Evolutionary conservation across 30 jellyfish, hydroid and myxozoan species (phyloP).

Genomic region (Clytia hemisphaerica): DNA sequence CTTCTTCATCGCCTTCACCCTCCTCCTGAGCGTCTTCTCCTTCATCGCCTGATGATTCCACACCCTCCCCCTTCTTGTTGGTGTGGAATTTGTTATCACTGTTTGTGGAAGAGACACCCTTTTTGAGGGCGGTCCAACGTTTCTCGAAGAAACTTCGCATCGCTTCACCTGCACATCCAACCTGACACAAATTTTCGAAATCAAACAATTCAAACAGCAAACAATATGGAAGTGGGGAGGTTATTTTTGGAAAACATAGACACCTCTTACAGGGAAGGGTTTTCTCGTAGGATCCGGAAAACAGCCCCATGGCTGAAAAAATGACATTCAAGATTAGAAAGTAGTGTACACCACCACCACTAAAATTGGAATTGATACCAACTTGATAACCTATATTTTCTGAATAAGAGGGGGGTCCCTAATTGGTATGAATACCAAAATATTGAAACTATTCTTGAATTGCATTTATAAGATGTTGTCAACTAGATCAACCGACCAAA

Average conservation of each 20-base stretch:
- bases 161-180: constrained; percentile 93
- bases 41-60: constrained; percentile 1
- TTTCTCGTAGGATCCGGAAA: too few species aligned
- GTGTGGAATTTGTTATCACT: background rate
- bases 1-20: constrained; percentile 26
- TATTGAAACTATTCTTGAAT: background rate
- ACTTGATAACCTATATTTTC: too few species aligned
- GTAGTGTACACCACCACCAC: too few species aligned
- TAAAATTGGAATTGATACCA: too few species aligned
- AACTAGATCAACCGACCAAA: background rate
- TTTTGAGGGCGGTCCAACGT: constrained; percentile 77
- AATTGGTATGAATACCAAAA: background rate
- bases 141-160: constrained; percentile 82
- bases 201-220: background rate
- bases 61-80: background rate
- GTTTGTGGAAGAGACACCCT: background rate
- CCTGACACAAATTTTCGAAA: constrained; percentile 47
- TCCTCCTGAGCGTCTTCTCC: constrained; percentile 15
- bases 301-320: too few species aligned
- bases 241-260: too few species aligned
- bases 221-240: too few species aligned
- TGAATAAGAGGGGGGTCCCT: too few species aligned
- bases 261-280: too few species aligned
- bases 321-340: too few species aligned
- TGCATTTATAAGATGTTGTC: background rate